phyloP scores from a whole-genome alignment of 37 sponge, comb jelly and placozoan genomes.

The Crambe crambe region DNA sequence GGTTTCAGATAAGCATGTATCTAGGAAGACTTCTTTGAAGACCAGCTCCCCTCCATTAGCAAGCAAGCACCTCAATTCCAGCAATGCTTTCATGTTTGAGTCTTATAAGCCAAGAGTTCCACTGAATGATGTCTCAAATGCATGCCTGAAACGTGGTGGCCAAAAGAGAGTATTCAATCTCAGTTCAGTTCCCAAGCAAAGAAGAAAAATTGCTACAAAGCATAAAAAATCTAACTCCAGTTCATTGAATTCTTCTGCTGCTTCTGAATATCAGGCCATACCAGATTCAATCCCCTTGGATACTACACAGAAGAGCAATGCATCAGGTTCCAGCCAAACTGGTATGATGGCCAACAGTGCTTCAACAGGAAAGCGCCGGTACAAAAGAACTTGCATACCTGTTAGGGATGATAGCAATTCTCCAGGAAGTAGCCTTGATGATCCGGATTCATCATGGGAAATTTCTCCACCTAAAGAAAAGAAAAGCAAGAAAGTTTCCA shows the following conservation, averaged over 20 bases:
- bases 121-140: background rate
- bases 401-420: slow-evolving; percentile 6
- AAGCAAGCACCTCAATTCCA: slow-evolving; percentile 5
- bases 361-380: background rate
- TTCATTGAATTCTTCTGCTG: background rate
- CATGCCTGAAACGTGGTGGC: slow-evolving; percentile 3
- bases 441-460: slow-evolving; percentile 1
- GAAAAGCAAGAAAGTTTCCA: background rate
- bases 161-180: slow-evolving; percentile 24
- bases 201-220: background rate
- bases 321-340: background rate
- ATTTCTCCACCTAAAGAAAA: background rate
- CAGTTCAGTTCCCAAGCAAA: slow-evolving; percentile 11
- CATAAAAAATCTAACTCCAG: background rate
- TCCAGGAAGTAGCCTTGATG: background rate
- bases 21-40: background rate
- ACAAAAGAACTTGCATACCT: background rate
- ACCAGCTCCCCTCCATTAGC: background rate
- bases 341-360: too few species aligned
- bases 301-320: background rate
- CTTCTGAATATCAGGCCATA: slow-evolving; percentile 1
- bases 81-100: background rate
- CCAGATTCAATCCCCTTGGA: slow-evolving; percentile 26
- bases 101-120: background rate
- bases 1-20: background rate